phyloP scores from a whole-genome alignment of 2,888 invertebrate genomes.

The Scaptomyza caliginosa region DNA sequence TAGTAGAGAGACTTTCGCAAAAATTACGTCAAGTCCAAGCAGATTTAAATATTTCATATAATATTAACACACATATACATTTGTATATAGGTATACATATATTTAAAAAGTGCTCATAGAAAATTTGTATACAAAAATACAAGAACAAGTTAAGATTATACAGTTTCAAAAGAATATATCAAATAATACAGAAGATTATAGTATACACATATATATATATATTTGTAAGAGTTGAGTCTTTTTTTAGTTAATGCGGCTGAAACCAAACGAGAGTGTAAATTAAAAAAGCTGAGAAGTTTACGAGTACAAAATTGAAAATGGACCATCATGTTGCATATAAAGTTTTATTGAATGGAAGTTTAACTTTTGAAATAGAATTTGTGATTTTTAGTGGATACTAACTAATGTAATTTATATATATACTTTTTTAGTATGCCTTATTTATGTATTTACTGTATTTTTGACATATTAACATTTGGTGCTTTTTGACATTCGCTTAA shows the following conservation, averaged over 20 bases:
- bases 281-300: not conserved
- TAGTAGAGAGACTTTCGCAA: conserved; percentile 16
- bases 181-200: not conserved
- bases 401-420: not conserved
- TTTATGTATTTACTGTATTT: not conserved
- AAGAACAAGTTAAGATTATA: not conserved
- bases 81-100: conserved; percentile 20
- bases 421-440: not conserved
- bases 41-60: conserved; percentile 3
- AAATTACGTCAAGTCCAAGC: conserved; percentile 25
- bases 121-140: conserved; percentile 25
- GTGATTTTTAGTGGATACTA: not conserved
- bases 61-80: not conserved
- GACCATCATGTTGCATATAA: not conserved
- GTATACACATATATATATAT: not conserved
- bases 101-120: conserved; percentile 34
- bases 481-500: not conserved
- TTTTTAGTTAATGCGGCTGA: not conserved
- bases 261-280: not conserved
- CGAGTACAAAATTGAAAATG: not conserved
- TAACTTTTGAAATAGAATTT: not conserved
- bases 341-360: not conserved
- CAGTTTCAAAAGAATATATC: conserved; percentile 10
- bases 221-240: conserved; percentile 1
- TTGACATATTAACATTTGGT: conserved; percentile 10